A percentile compares a stretch with the other conserved stretches of the same genome.
Evolutionary conservation across 2,113 vertebrate genomes (phyloP).

Genomic region (Donacobius atricapilla): DNA sequence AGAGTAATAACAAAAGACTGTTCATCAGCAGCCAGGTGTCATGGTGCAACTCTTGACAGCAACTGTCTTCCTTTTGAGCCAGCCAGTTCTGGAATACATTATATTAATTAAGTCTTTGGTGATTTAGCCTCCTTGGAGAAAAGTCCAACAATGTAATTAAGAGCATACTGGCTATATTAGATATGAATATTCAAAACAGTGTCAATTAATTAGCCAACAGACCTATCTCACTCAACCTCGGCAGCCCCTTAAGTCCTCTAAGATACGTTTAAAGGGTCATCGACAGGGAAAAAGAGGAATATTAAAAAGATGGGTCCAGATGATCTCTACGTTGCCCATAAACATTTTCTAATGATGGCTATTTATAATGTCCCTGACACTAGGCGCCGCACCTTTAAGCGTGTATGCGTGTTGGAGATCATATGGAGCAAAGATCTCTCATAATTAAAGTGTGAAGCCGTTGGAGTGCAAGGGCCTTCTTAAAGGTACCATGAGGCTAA

Average conservation of each 20-base stretch:
- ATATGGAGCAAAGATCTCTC: constrained; percentile 56
- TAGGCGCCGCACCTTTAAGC: constrained; percentile 49
- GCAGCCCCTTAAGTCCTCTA: constrained; percentile 84
- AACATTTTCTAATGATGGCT: constrained; percentile 77
- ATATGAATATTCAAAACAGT: constrained; percentile 99
- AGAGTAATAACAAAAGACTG: constrained; percentile 85
- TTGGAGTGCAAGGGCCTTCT: constrained; percentile 73
- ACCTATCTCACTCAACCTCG: constrained; percentile 82
- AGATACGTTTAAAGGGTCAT: constrained; percentile 89
- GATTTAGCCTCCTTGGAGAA: constrained; percentile 98
- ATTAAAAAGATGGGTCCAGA: constrained; percentile 76
- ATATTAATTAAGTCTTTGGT: constrained; percentile 99
- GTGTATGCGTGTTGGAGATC: not conserved
- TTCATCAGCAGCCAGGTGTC: constrained; percentile 93
- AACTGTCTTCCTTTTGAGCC: constrained; percentile 89
- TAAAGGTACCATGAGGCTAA: constrained; percentile 84
- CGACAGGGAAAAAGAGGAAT: constrained; percentile 73
- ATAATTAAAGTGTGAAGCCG: constrained; percentile 71
- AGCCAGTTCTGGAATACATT: constrained; percentile 98
- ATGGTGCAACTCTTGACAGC: constrained; percentile 91
- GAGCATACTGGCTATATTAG: constrained; percentile 92
- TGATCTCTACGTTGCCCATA: constrained; percentile 71
- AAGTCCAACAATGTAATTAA: constrained; percentile 99
- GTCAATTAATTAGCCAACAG: constrained; percentile 98
- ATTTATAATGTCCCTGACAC: constrained; percentile 76